phyloP scores from a whole-genome alignment of 2,113 vertebrate genomes.

The Campylomormyrus tamandua region DNA sequence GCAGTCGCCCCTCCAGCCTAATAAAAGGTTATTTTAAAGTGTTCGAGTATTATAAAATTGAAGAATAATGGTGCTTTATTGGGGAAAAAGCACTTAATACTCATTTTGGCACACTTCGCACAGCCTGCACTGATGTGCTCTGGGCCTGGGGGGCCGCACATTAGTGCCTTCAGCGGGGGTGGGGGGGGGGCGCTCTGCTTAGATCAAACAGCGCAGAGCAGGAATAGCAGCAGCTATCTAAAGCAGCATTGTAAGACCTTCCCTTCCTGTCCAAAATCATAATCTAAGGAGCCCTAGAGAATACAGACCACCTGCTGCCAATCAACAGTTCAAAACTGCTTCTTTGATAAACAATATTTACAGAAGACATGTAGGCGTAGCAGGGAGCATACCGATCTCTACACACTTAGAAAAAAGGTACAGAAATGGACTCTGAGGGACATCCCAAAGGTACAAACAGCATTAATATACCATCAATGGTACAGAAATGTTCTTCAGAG shows the following conservation, averaged over 20 bases:
- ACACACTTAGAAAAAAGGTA: no score
- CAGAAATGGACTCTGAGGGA: no score
- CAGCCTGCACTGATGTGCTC: background rate
- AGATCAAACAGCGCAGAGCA: slow-evolving; percentile 10
- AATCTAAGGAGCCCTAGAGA: slow-evolving; percentile 25
- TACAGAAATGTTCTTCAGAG: no score
- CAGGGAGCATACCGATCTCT: slow-evolving; percentile 28
- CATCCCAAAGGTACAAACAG: no score
- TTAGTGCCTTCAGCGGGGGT: background rate
- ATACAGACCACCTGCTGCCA: slow-evolving; percentile 26
- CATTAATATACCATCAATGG: no score
- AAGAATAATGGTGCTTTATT: background rate
- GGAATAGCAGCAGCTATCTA: slow-evolving; percentile 18
- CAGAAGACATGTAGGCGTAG: slow-evolving; percentile 34
- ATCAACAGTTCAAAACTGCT: slow-evolving; percentile 41
- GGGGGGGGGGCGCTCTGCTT: background rate
- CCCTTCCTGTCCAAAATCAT: slow-evolving; percentile 41
- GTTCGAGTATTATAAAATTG: background rate
- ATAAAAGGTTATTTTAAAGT: slow-evolving; percentile 5
- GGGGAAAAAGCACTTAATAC: background rate
- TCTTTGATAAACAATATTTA: slow-evolving; percentile 44
- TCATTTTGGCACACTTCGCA: background rate
- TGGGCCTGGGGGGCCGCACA: background rate
- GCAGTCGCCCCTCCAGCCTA: background rate
- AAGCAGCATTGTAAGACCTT: slow-evolving; percentile 5